A percentile compares a stretch with the other conserved stretches of the same genome.
These are phyloP conservation scores for Acomys russatus DNA, from an alignment of 2,797 vertebrate species.

Conservation along the genomic window DNA sequence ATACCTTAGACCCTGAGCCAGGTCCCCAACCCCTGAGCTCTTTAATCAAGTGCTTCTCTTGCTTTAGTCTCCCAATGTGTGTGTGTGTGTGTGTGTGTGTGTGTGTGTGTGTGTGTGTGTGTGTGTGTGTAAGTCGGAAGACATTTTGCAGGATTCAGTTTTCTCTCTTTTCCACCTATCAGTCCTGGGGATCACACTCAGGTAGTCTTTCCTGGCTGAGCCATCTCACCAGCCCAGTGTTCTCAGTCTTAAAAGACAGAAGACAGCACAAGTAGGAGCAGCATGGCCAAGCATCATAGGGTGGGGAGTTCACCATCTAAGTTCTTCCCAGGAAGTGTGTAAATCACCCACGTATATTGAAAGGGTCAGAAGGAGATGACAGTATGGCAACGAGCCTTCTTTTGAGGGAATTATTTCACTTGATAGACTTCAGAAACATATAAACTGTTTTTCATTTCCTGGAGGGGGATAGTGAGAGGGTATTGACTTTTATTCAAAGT, in stretches of 20 bases:
- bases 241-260: not conserved
- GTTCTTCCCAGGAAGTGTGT: not conserved
- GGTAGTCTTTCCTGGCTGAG: not conserved
- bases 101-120: not conserved
- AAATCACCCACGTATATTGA: not conserved
- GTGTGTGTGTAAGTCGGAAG: not conserved
- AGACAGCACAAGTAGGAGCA: not conserved
- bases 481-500: conserved; percentile 5
- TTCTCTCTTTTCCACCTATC: not conserved
- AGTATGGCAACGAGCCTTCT: not conserved
- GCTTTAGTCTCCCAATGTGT: too few species aligned
- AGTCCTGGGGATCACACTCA: not conserved
- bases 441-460: not conserved
- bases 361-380: not conserved
- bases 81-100: not conserved
- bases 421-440: not conserved
- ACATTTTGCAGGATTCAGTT: not conserved
- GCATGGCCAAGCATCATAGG: accelerated
- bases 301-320: not conserved
- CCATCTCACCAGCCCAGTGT: not conserved
- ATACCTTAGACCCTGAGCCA: not conserved
- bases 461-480: not conserved
- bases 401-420: not conserved
- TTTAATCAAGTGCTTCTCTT: not conserved
- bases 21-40: not conserved